Conservation (phyloP, 2,113 vertebrate species). For the Catharus bicknelli region DNA sequence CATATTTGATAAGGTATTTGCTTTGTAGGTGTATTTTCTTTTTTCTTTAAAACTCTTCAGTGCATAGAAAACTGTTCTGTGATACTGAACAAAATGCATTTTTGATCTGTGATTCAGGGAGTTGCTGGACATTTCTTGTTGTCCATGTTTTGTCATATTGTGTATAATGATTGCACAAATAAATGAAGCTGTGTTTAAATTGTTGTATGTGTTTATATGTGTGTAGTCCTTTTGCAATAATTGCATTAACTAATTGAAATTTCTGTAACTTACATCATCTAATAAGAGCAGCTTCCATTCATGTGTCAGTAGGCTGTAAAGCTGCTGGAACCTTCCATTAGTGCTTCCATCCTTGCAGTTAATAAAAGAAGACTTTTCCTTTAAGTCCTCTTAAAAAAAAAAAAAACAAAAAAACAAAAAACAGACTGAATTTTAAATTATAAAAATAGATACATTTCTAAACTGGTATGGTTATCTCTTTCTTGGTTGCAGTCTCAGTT, state of each 20-base stretch:
- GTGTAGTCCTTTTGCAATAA: not conserved
- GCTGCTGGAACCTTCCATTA: not conserved
- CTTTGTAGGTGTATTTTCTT: not conserved
- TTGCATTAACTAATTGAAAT: not conserved
- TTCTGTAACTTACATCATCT: not conserved
- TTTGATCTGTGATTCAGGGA: not conserved
- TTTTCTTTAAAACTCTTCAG: not conserved
- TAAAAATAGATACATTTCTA: not conserved
- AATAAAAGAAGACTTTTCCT: not conserved
- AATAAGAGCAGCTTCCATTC: not conserved
- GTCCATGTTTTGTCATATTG: not conserved
- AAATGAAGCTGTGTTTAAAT: not conserved
- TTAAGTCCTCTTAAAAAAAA: not conserved
- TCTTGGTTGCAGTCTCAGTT: constrained; percentile 36
- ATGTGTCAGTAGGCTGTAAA: not conserved
- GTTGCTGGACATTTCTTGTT: not conserved
- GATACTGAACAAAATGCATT: not conserved
- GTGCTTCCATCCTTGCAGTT: not conserved
- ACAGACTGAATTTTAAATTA: not conserved
- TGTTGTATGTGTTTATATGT: not conserved
- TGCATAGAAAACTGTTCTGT: not conserved
- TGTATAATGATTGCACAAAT: not conserved
- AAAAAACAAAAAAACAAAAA: not conserved
- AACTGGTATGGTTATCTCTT: not conserved
- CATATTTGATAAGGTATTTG: not conserved